Conservation (phyloP, 2,888 invertebrate genomes). For the Drosophila ezoana region DNA sequence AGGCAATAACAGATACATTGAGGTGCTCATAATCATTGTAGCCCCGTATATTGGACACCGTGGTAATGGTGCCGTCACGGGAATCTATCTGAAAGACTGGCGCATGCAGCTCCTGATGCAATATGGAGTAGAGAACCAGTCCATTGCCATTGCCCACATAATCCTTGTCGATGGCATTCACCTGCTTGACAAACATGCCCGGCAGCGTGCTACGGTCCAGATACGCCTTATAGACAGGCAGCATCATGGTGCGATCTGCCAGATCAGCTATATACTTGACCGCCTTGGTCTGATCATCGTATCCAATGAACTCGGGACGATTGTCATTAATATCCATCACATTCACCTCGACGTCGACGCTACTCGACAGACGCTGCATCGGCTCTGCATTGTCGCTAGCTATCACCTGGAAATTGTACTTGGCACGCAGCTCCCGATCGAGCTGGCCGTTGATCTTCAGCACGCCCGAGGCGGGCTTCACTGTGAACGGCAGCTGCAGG, state of each 20-base stretch:
- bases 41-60: conserved; percentile 87
- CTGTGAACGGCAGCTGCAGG: conserved; percentile 88
- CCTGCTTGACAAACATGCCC: conserved; percentile 90
- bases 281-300: conserved; percentile 86
- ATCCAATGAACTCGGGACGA: conserved; percentile 91
- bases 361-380: conserved; percentile 88
- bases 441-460: conserved; percentile 90
- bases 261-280: conserved; percentile 73
- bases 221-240: conserved; percentile 91
- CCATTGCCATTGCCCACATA: conserved; percentile 95
- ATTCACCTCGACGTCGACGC: conserved; percentile 92
- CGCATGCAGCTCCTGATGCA: conserved; percentile 87
- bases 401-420: conserved; percentile 89
- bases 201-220: conserved; percentile 91
- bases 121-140: conserved; percentile 91
- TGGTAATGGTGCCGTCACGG: conserved; percentile 92
- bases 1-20: conserved; percentile 92
- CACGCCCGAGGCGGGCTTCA: conserved; percentile 89
- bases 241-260: conserved; percentile 75
- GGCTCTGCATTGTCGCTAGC: conserved; percentile 90
- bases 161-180: conserved; percentile 94
- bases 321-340: conserved; percentile 94
- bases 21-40: conserved; percentile 86
- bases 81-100: conserved; percentile 92
- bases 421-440: conserved; percentile 90